Evolutionary conservation across 2,888 invertebrate genomes (phyloP), one percentile per base, ranked within the genome.

Genomic region (Caenorhabditis wallacei): DNA sequence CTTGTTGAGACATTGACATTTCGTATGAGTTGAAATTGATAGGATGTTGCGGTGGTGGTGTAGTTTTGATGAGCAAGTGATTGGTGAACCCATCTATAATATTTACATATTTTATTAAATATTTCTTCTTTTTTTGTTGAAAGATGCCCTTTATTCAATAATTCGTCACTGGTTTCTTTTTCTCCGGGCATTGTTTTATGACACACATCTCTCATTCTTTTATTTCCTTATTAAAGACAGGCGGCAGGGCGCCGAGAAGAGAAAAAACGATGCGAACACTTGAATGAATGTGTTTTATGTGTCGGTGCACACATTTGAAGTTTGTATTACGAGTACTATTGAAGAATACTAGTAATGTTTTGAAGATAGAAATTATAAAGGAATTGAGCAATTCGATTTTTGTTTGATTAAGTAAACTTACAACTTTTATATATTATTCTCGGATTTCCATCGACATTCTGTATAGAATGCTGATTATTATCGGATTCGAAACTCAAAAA

Each of bases 21-120:
- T 87, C 87, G 40, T 87, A 87, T 7, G 87, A 87, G 43, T 87
- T 87, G 63, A 75, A 80, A n/a, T 69, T 82, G 1, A 37, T 18
- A 1, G 59, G 59, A 57, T 43, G 63, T n/a, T 61, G 51, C 7
- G 82, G 74, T 22, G 80, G 80, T 16, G 80, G 68, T 30, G 78
- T 75, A 22, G 81, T 80, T 56, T 78, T 74, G 30, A 85, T 74
- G 54, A 85, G 74, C 68, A 82, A 75, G 18, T 80, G 78, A 43
- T 83, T 75, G 46, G 66, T 63, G 82, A 84, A 78, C 3, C 81
- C 81, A 59, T 85, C 85, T 84, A 72, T 48, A 80, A 57, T 1
- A 22, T 4, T 16, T 30, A 24, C 8, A 18, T 54, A n/a, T 11
- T 10, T 4, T 40, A 13, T 40, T 8, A 40, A 8, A 13, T 10